Conservation (phyloP, 2,888 invertebrate species). For the Cryptus armator region DNA sequence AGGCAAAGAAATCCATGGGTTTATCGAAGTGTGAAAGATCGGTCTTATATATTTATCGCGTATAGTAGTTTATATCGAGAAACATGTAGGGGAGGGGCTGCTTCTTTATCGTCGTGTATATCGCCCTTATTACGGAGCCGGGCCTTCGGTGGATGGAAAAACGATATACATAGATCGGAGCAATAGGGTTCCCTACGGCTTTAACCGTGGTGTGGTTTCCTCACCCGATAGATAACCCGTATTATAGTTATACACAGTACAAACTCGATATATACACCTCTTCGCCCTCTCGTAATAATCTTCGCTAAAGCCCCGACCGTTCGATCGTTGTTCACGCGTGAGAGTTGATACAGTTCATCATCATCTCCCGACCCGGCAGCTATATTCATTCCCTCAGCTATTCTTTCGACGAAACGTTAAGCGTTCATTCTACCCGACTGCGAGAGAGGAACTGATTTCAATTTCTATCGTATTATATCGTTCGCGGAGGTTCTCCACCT, state of each 20-base stretch:
- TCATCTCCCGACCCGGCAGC: background rate
- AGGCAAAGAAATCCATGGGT: slow-evolving; percentile 48
- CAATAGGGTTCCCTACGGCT: background rate
- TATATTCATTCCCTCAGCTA: too few species aligned
- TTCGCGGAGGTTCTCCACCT: background rate
- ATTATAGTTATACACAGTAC: background rate
- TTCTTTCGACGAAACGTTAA: background rate
- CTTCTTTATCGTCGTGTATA: slow-evolving; percentile 48
- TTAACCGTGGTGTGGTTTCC: background rate
- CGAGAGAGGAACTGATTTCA: slow-evolving; percentile 16
- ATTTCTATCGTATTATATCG: slow-evolving; percentile 20
- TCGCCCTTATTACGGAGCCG: slow-evolving; percentile 30
- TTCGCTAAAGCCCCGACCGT: background rate
- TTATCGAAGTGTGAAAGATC: slow-evolving; percentile 58
- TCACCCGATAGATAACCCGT: background rate
- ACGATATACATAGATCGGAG: slow-evolving; percentile 29
- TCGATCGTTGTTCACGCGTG: background rate
- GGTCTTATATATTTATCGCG: slow-evolving; percentile 47
- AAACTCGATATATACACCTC: background rate
- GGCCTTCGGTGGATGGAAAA: slow-evolving; percentile 2
- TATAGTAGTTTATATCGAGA: slow-evolving; percentile 35
- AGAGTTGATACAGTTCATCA: background rate
- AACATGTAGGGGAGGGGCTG: slow-evolving; percentile 14
- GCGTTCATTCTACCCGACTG: slow-evolving; percentile 9
- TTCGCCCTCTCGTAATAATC: background rate